Evolutionary conservation across 1,140 invertebrate genomes (phyloP).

Genomic region (Danaus plexippus): DNA sequence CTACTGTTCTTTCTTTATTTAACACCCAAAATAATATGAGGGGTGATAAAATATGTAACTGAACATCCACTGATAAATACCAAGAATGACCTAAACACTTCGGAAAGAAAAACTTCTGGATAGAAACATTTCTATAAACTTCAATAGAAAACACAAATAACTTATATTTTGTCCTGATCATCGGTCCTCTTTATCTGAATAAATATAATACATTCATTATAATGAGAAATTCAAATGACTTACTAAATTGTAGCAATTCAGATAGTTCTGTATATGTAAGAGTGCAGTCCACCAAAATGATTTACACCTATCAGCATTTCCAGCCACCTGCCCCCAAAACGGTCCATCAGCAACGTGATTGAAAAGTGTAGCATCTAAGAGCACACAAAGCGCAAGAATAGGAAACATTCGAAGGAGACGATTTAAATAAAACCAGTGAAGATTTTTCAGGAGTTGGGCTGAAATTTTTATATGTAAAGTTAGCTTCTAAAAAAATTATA

Average conservation of each 20-base stretch:
- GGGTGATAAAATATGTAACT: conserved; percentile 76
- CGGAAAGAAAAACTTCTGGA: conserved; percentile 12
- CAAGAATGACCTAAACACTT: conserved; percentile 74
- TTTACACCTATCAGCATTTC: conserved; percentile 24
- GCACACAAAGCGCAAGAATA: conserved; percentile 69
- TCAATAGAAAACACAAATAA: neutral
- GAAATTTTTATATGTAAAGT: conserved; percentile 8
- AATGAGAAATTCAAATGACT: conserved; percentile 6
- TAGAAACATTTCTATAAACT: neutral
- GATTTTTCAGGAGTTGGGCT: conserved; percentile 32
- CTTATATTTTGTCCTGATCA: neutral
- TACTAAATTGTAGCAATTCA: conserved; percentile 28
- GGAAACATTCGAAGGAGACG: conserved; percentile 73
- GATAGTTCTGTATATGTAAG: conserved; percentile 41
- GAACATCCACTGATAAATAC: conserved; percentile 79
- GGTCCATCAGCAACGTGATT: conserved; percentile 73
- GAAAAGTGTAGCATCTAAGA: conserved; percentile 70
- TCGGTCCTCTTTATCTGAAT: neutral
- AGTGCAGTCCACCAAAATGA: conserved; percentile 41
- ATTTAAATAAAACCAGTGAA: conserved; percentile 67
- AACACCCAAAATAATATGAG: conserved; percentile 57
- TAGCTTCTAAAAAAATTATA: neutral
- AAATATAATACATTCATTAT: neutral
- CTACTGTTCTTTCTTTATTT: conserved; percentile 17
- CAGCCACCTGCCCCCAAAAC: conserved; percentile 47